These are phyloP conservation scores for Parthenolecanium corni DNA, from an alignment of 2,888 invertebrate species.

Conservation along the genomic window DNA sequence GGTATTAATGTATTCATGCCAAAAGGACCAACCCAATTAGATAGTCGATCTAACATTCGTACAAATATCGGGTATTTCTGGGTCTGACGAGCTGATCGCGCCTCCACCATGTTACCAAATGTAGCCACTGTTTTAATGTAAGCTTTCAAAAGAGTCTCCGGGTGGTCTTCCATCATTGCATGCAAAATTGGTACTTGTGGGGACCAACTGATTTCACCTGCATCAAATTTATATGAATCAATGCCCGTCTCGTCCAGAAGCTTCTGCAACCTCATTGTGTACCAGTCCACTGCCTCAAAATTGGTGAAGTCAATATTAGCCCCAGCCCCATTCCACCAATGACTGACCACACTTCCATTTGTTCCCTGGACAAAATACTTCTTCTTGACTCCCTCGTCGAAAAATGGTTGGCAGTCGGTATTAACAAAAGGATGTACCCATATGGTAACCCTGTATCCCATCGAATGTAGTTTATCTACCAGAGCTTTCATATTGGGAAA, in stretches of 20 bases:
- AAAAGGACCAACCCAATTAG: constrained; percentile 54
- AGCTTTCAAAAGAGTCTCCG: constrained; percentile 32
- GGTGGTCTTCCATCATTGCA: constrained; percentile 8
- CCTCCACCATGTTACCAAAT: constrained; percentile 54
- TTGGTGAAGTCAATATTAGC: constrained; percentile 60
- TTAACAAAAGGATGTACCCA: no score
- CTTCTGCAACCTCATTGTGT: constrained; percentile 40
- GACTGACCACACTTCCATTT: constrained; percentile 36
- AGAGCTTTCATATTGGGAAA: constrained; percentile 56
- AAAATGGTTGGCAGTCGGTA: constrained; percentile 81
- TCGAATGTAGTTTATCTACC: constrained; percentile 43
- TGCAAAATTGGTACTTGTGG: constrained; percentile 13
- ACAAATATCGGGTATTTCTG: constrained; percentile 60
- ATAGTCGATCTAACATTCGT: constrained; percentile 61
- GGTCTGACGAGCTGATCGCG: constrained; percentile 54
- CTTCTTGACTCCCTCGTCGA: constrained; percentile 57
- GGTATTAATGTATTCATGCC: constrained; percentile 62
- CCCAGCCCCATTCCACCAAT: constrained; percentile 46
- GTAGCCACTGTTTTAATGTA: constrained; percentile 46
- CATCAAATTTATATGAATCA: constrained; percentile 69
- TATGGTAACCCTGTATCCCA: constrained; percentile 62
- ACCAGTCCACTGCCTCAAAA: constrained; percentile 41
- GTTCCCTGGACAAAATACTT: constrained; percentile 45
- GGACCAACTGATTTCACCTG: constrained; percentile 47
- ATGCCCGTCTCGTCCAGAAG: constrained; percentile 52